These are phyloP conservation scores for Pogonocichla stellata DNA, from an alignment of 2,113 vertebrate genomes.

Conservation along the genomic window DNA sequence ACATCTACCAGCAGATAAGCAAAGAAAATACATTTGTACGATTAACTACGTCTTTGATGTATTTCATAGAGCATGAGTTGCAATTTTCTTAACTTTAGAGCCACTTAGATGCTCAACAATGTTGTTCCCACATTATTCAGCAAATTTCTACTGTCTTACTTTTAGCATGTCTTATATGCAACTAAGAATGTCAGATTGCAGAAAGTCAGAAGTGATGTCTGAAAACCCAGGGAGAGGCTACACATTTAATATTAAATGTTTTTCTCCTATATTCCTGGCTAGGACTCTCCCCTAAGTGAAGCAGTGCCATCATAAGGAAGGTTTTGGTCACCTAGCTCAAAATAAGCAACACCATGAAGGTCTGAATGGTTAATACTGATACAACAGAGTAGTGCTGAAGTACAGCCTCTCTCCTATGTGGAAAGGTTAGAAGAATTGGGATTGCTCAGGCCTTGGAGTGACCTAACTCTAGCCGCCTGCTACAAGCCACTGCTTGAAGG, in stretches of 20 bases:
- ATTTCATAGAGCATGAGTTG: not conserved
- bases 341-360: not conserved
- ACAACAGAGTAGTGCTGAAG: not conserved
- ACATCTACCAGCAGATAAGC: constrained; percentile 20
- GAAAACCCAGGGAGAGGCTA: not conserved
- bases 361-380: not conserved
- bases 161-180: not conserved
- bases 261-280: not conserved
- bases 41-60: not conserved
- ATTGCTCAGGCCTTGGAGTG: not conserved
- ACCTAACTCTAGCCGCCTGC: too few species aligned
- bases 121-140: not conserved
- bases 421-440: not conserved
- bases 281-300: not conserved
- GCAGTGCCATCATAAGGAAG: not conserved
- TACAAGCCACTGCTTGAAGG: not conserved
- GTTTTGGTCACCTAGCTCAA: not conserved
- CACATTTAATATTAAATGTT: not conserved
- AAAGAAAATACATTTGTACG: not conserved
- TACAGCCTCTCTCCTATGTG: not conserved
- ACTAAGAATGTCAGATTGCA: not conserved
- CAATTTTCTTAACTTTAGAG: not conserved
- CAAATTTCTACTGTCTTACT: not conserved
- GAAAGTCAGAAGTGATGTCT: not conserved
- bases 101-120: not conserved